Conservation (phyloP, 2,113 vertebrate genomes). For the Nerophis lumbriciformis region DNA sequence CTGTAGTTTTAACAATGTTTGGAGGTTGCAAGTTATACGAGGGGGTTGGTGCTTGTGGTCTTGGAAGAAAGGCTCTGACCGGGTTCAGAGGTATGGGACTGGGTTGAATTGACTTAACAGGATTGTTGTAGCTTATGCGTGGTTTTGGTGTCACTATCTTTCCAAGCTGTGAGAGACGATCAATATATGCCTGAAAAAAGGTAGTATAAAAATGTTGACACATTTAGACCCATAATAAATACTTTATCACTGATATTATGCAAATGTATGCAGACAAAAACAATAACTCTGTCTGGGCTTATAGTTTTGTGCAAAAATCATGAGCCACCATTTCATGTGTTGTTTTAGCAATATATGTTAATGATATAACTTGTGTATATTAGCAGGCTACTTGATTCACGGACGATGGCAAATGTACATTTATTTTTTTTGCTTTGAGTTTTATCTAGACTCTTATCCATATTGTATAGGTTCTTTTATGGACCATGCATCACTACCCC, state of each 20-base stretch:
- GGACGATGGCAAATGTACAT: too few species aligned
- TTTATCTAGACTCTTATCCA: too few species aligned
- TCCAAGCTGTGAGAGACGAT: conserved; percentile 62
- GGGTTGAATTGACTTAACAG: conserved; percentile 12
- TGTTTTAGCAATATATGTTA: background rate
- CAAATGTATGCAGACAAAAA: background rate
- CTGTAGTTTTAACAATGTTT: conserved; percentile 27
- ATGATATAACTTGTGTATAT: background rate
- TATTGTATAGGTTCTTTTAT: too few species aligned
- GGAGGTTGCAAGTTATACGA: conserved; percentile 25
- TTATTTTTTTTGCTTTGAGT: too few species aligned
- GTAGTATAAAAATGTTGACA: background rate
- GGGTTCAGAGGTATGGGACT: conserved; percentile 19
- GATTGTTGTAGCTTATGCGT: conserved; percentile 27
- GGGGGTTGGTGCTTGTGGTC: conserved; percentile 26
- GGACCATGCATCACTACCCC: too few species aligned
- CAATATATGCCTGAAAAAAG: conserved; percentile 58
- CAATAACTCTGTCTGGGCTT: too few species aligned
- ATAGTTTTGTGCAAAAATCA: background rate
- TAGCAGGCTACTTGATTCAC: background rate
- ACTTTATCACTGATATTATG: background rate
- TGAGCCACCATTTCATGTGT: background rate
- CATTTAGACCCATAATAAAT: background rate
- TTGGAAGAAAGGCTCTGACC: conserved; percentile 22
- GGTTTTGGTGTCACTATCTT: conserved; percentile 65